A percentile compares a stretch with the other conserved stretches of the same genome.
phyloP scores from a whole-genome alignment of 1,140 invertebrate species.

The Nebria ingens region DNA sequence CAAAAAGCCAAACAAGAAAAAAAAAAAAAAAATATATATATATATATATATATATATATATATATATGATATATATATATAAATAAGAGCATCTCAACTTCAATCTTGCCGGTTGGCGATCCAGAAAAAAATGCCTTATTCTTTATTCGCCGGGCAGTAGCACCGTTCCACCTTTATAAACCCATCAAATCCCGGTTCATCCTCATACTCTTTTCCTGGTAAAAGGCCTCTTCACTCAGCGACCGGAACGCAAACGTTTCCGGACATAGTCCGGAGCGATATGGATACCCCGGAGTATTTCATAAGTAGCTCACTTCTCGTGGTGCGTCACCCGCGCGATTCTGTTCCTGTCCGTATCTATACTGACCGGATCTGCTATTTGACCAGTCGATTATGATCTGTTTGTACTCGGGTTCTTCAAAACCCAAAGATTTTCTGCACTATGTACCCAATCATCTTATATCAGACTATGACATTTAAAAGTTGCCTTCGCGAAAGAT shows the following conservation, averaged over 20 bases:
- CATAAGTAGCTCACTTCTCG: constrained; percentile 9
- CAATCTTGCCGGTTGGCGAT: neutral
- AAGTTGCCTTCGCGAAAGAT: no score
- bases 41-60: no score
- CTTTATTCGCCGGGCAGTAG: neutral
- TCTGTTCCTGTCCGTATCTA: neutral
- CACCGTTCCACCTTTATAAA: neutral
- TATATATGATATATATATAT: no score
- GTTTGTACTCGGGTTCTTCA: no score
- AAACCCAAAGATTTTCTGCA: no score
- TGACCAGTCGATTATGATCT: constrained; percentile 8
- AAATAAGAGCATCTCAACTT: neutral
- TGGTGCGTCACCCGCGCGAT: no score
- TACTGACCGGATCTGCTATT: constrained; percentile 5
- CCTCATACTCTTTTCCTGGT: neutral
- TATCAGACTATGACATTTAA: no score
- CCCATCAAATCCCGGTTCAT: constrained; percentile 1
- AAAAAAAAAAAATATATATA: no score
- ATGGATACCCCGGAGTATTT: constrained; percentile 6
- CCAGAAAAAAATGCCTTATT: neutral
- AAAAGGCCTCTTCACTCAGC: constrained; percentile 3
- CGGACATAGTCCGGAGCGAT: neutral
- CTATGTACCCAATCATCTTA: no score
- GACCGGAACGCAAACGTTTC: constrained; percentile 1
- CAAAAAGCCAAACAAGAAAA: no score